Base-by-base conservation (phyloP, 2,797 vertebrate genomes). In the Mormyrus proboscirostris region DNA sequence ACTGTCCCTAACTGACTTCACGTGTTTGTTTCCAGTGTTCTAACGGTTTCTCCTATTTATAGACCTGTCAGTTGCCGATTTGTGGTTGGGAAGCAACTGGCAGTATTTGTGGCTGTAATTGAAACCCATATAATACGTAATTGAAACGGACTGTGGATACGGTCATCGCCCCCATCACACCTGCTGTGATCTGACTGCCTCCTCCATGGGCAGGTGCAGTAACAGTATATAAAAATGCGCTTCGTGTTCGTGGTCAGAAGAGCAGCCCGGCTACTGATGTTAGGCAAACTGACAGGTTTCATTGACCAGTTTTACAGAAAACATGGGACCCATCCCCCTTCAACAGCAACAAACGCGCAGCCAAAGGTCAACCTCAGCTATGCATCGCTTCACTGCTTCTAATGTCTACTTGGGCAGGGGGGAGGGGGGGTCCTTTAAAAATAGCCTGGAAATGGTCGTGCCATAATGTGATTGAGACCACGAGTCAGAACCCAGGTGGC, bases 21-120 rank as follows among this genome's bases (percentile, higher is more conserved):
- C 84, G 7, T 89, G 90, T 91, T 90, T 91, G 90, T 88, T 92
- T 92, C 91, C 83, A 65, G 51, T 29, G 65, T 50, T 90, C 73
- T 87, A 89, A 88, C 53, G 65, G 90, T 92, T 91, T 49, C 90
- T 85, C 47, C 29, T 91, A 83, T 92, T 91, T 91, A 82, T 82
- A 82, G 90, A 57, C 51, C 47, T 88, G 65, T 83, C 69, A 73
- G 65, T 83, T 79, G 59, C 59, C 49, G 90, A 79, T 88, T 87
- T 89, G 89, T 50, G 85, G 69, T 47, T 53, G 88, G 41, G 65
- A 88, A 84, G 76, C 65, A 59, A 73, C 83, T 89, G 79, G 76
- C 87, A 89, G 89, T 87, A 85, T 57, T 55, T 88, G 89, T 41
- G 73, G 25, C 83, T 85, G 83, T 85, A 85, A 85, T 33, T 85